These are phyloP conservation scores for Hymenochirus boettgeri DNA, from an alignment of 2,113 vertebrate species.

Conservation along the genomic window DNA sequence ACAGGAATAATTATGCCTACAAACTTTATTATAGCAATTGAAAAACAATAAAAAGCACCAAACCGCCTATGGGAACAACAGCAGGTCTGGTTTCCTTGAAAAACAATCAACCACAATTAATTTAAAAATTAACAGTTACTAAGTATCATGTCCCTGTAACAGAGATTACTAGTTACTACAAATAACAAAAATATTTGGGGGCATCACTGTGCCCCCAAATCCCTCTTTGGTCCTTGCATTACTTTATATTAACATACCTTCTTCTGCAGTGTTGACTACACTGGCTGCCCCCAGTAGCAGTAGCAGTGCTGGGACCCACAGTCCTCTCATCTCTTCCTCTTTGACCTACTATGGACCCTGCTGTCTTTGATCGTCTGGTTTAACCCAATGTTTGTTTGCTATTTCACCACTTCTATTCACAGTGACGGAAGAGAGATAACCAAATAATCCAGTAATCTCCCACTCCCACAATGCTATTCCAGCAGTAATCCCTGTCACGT, in stretches of 20 bases:
- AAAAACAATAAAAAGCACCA: no score
- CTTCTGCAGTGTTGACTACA: not conserved
- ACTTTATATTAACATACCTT: not conserved
- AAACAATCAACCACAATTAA: no score
- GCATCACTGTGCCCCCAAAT: no score
- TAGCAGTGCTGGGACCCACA: conserved; percentile 17
- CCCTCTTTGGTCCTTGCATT: no score
- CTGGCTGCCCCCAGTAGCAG: conserved; percentile 10
- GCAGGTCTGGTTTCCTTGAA: no score
- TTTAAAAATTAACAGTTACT: no score
- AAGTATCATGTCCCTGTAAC: no score
- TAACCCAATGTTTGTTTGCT: conserved; percentile 15
- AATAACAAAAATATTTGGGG: no score
- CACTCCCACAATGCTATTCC: not conserved
- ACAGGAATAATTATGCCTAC: no score
- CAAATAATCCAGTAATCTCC: not conserved
- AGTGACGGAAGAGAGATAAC: conserved; percentile 4
- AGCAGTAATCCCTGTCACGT: not conserved
- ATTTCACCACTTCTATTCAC: conserved; percentile 23
- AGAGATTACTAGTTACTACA: no score
- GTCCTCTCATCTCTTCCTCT: conserved; percentile 16
- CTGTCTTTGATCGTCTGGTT: conserved; percentile 11
- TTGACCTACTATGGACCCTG: conserved; percentile 5
- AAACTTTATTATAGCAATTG: no score
- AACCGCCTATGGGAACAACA: no score